Base-by-base conservation (phyloP, 2,113 vertebrate genomes). In the Lophura nycthemera region DNA sequence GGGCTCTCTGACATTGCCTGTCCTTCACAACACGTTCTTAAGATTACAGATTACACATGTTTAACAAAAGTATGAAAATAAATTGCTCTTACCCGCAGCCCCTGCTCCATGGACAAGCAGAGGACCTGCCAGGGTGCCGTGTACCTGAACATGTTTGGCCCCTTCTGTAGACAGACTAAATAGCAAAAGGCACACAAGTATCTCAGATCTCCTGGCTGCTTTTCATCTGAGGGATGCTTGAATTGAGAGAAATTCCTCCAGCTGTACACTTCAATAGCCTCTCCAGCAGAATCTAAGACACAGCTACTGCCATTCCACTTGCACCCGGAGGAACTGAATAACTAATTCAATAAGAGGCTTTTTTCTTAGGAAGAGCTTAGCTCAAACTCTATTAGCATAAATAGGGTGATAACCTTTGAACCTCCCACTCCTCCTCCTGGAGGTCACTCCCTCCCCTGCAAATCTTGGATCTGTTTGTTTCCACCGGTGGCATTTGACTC, bases 81-180 rank as follows among this genome's bases (percentile, higher is more conserved):
- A 89, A 59, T 87, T 8, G 40, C n/a, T 88, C 97, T 98, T 98
- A 98, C 97, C 97, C 96, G 95, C 79, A 97, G 76, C 64, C 91
- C 83, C 92, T 97, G 96, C 66, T 98, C 97, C 97, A 98, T 97
- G 66, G 97, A 97, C 78, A 98, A 92, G 93, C 97, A 98, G 82
- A 98, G 97, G 34, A 98, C 97, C 91, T 98, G 96, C 97, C 98
- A 98, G 52, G 98, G 98, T 77, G 97, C 96, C 40, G 97, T 98
- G 92, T 98, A 98, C 89, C 95, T 98, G 95, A 98, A 97, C 98
- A 98, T 98, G 64, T 93, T 97, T 96, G 91, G 92, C 90, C 94
- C 88, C 61, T 90, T 90, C 89, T 60, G 86, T 42, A 93, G 84
- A 69, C 74, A 89, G 32, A 95, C 69, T 85, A 90, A 94, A 81